These are phyloP conservation scores for Nothobranchius furzeri DNA, from an alignment of 2,113 vertebrate species.

Conservation along the genomic window DNA sequence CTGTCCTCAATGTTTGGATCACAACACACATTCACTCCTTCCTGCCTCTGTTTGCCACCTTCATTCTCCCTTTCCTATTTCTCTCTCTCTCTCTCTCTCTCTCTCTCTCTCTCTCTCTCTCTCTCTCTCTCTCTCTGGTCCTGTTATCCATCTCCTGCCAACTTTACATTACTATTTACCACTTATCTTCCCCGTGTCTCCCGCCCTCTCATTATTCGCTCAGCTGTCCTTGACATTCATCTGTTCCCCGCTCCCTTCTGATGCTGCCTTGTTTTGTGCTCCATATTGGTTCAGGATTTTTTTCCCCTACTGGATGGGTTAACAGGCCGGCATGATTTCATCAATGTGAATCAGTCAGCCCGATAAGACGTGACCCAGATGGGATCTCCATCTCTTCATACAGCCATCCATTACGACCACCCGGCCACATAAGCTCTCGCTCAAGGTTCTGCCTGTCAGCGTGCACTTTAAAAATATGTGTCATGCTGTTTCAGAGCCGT, in stretches of 20 bases:
- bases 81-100: conserved; percentile 53
- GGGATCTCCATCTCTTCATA: conserved; percentile 57
- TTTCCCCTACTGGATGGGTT: conserved; percentile 50
- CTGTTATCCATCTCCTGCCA: conserved; percentile 67
- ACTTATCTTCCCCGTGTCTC: conserved; percentile 59
- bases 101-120: conserved; percentile 53
- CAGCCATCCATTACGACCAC: conserved; percentile 52
- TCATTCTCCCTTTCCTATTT: background rate
- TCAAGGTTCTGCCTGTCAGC: conserved; percentile 49
- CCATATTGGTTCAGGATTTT: conserved; percentile 58
- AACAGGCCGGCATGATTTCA: conserved; percentile 69
- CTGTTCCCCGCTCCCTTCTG: conserved; percentile 36
- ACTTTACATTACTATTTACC: conserved; percentile 73
- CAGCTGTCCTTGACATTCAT: conserved; percentile 58
- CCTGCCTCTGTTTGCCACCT: conserved; percentile 9
- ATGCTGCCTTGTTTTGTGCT: conserved; percentile 50
- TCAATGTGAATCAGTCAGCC: conserved; percentile 68
- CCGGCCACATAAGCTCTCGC: conserved; percentile 40
- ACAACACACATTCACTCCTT: conserved; percentile 20
- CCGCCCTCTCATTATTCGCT: conserved; percentile 60
- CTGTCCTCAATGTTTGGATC: conserved; percentile 18
- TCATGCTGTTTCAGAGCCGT: conserved; percentile 25
- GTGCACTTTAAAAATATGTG: conserved; percentile 53
- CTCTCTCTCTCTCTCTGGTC: conserved; percentile 55
- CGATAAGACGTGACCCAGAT: conserved; percentile 74